Base-by-base conservation (phyloP, 2,888 invertebrate species). In the Steinernema hermaphroditum region DNA sequence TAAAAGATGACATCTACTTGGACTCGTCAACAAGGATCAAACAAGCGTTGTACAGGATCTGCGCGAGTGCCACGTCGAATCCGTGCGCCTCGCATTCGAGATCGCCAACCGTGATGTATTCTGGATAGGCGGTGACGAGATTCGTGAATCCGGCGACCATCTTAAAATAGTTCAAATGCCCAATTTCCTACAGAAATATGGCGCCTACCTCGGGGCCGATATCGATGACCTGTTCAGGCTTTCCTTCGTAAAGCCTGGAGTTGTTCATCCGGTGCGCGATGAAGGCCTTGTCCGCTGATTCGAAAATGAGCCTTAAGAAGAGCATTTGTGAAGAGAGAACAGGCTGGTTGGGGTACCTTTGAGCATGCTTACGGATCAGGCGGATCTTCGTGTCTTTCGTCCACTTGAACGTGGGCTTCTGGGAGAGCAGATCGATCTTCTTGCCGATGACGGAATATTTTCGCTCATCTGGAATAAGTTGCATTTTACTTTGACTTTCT, bases 191-290 rank as follows among this genome's bases (percentile, higher is more conserved):
- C n/a, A 19, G 1, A 8, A 24, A 19, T 19, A 62, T 19, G 44
- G n/a, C n/a, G 62, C 27, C 2, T 49, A 80, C 81, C 68, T 77
- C 72, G 0, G 72, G 19, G 0, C 79, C 79, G 29, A 77, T 75
- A 19, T 81, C 82, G 44, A 81, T 71, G 19, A 75, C 71, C n/a
- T 76, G 72, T 57, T 84, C 84, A 14, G 78, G 77, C 19, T 75
- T 74, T 19, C 81, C 82, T 62, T 82, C 82, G 74, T 79, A 84
- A 0, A 79, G 49, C 1, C 80, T 75, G 12, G 82, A 79, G 72
- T 85, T 85, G 69, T 76, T 74, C 78, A 85, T 80, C n/a, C 85
- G 78, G 68, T 83, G 82, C 2, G 75, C 78, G 62, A 85, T 75
- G 77, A 79, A 84, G 27, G 78, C 75, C 0, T 68, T 69, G 14